Evolutionary conservation across 2,113 vertebrate genomes (phyloP).

Genomic region (Dasyurus viverrinus): DNA sequence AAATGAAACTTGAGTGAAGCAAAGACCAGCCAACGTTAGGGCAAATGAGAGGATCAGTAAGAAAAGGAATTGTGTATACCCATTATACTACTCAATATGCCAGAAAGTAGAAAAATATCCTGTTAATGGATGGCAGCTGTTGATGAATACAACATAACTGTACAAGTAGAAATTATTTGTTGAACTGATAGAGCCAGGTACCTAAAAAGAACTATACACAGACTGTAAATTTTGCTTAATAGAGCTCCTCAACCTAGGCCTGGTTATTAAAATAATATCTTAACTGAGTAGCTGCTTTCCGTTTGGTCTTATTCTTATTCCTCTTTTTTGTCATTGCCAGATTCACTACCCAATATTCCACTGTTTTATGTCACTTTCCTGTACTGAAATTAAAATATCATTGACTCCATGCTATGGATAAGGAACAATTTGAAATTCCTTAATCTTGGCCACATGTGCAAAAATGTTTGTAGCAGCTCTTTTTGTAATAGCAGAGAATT

Average conservation of each 20-base stretch:
- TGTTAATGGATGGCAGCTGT: neutral
- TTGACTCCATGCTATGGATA: neutral
- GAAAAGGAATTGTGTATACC: constrained; percentile 36
- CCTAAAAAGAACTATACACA: neutral
- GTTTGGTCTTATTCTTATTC: neutral
- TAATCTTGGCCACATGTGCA: neutral
- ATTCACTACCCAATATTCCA: neutral
- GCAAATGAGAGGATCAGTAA: constrained; percentile 32
- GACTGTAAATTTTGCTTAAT: neutral
- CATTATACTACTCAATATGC: constrained; percentile 4
- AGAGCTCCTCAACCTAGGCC: neutral
- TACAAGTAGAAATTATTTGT: neutral
- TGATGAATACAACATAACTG: neutral
- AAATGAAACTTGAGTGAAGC: constrained; percentile 73
- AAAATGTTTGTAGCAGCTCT: no score
- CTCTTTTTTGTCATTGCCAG: neutral
- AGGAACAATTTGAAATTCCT: neutral
- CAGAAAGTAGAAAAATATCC: neutral
- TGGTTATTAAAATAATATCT: neutral
- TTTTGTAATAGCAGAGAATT: no score
- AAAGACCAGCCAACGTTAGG: constrained; percentile 66
- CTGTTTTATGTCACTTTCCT: neutral
- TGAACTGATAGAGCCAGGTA: neutral
- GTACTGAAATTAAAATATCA: neutral
- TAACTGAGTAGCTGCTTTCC: neutral